phyloP scores from a whole-genome alignment of 1,140 invertebrate genomes.

The Odontomachus brunneus region DNA sequence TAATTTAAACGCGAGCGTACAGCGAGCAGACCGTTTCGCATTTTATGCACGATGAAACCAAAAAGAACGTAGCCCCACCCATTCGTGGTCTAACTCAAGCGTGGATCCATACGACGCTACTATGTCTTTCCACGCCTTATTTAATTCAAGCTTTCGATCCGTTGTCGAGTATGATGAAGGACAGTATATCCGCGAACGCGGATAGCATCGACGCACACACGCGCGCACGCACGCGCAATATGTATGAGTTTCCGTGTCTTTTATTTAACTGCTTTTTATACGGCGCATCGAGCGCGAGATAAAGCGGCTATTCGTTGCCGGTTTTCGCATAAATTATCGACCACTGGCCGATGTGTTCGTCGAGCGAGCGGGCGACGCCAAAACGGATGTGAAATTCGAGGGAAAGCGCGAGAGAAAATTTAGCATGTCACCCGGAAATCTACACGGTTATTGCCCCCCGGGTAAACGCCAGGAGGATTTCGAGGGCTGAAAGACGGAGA shows the following conservation, averaged over 20 bases:
- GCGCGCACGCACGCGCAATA: too few relatives aligned
- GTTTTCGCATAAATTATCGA: constrained; percentile 70
- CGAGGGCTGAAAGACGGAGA: background rate
- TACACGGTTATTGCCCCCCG: constrained; percentile 12
- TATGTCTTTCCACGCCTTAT: constrained; percentile 11
- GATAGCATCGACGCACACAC: constrained; percentile 17
- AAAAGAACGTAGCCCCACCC: background rate
- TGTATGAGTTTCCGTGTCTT: constrained; percentile 14
- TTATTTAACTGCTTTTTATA: constrained; percentile 64
- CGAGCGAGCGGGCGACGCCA: constrained; percentile 47
- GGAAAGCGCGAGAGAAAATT: constrained; percentile 41
- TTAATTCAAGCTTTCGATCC: constrained; percentile 31
- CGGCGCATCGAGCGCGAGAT: constrained; percentile 17
- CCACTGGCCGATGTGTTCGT: constrained; percentile 51
- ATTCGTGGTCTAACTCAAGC: background rate
- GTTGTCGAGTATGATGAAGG: constrained; percentile 14
- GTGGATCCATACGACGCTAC: background rate
- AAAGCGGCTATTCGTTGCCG: constrained; percentile 22
- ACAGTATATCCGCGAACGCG: background rate
- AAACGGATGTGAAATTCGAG: constrained; percentile 68
- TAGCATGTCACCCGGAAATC: constrained; percentile 26
- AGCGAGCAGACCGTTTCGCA: background rate
- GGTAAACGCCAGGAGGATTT: background rate
- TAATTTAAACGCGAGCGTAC: background rate
- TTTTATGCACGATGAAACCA: constrained; percentile 1